Conservation (phyloP, 2,113 vertebrate species). For the Silurus meridionalis region DNA sequence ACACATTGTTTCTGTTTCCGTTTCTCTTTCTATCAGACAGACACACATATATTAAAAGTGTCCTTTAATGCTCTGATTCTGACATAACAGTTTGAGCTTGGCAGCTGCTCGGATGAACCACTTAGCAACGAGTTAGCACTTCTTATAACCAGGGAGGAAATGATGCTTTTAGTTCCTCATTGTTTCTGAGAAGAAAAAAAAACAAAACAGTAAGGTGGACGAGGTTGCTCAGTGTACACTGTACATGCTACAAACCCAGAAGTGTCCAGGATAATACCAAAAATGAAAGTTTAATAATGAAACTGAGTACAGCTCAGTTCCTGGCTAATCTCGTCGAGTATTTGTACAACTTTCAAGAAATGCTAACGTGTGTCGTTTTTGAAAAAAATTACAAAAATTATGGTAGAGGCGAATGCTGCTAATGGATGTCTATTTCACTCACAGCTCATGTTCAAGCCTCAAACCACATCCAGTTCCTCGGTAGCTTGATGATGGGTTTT, state of each 20-base stretch:
- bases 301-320: no score
- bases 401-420: background rate
- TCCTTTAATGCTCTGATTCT: background rate
- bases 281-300: background rate
- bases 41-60: background rate
- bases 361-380: background rate
- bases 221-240: no score
- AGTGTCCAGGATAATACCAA: background rate
- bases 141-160: constrained; percentile 51
- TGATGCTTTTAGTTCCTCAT: constrained; percentile 41
- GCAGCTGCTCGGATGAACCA: background rate
- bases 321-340: no score
- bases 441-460: background rate
- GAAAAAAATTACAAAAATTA: no score
- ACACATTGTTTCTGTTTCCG: background rate
- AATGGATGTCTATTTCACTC: background rate
- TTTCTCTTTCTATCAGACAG: background rate
- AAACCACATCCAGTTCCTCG: background rate
- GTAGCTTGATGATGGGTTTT: background rate
- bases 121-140: constrained; percentile 3
- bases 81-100: background rate
- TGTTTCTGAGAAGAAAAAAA: constrained; percentile 29
- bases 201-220: background rate
- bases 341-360: background rate
- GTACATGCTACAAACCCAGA: background rate